Evolutionary conservation across 2,888 invertebrate genomes (phyloP), one percentile per base, ranked within the genome.

Genomic region (Aelia acuminata): DNA sequence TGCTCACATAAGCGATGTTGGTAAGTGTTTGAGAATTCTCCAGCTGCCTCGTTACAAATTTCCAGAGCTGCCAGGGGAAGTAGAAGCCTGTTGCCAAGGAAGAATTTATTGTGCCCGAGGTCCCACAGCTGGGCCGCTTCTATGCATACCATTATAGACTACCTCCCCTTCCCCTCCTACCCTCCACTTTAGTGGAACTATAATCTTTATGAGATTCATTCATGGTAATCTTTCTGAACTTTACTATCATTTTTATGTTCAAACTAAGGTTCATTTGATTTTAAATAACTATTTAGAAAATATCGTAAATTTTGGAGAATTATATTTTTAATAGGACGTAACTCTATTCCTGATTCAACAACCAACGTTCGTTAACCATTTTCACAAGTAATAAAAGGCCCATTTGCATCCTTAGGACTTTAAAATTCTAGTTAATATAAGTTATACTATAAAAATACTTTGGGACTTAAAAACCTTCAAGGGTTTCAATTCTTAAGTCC

Each of bases 31-130:
- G 31, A 70, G 63, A 70, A 70, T 70, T 31, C 63, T 35, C 31
- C 20, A 1, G 63, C 63, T 70, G 63, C 63, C 63, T 70, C 63
- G 63, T 70, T 70, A 70, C 63, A 35, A 70, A 70, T 70, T 70
- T 70, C 63, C 63, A 70, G 63, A 70, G 35, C 63, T 70, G 31
- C 18, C 18, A 70, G 18, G 4, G 63, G 63, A 70, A 70, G 63
- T 18, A 70, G 63, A 35, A 70, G 63, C 63, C 63, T 70, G 63
- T 70, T 70, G 63, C 63, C 63, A 70, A 70, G 63, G 63, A 70
- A 70, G 63, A 70, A 70, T 70, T 70, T 70, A 70, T 70, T 70
- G 63, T 70, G 63, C 31, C 63, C 1, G 31, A 35, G 63, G 63
- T 70, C 63, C 63, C 63, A 70, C 63, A 70, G 63, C 63, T 70